These are phyloP conservation scores for Ctenoplectra terminalis DNA, from an alignment of 1,140 invertebrate genomes.

Conservation along the genomic window DNA sequence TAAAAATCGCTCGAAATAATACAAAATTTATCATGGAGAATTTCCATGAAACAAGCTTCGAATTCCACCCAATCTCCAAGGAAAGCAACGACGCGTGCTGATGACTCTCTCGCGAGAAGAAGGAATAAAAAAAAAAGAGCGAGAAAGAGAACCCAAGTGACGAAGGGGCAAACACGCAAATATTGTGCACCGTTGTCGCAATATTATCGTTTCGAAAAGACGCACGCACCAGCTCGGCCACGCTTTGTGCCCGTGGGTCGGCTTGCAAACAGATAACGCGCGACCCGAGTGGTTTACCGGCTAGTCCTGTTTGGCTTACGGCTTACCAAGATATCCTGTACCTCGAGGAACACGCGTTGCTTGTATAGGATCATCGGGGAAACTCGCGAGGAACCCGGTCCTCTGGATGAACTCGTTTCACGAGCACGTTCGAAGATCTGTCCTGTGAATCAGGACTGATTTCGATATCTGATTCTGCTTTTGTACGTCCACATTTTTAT, in stretches of 20 bases:
- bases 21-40: too few species aligned
- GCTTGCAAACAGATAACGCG: conserved; percentile 70
- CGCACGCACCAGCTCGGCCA: conserved; percentile 31
- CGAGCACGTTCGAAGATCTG: conserved; percentile 23
- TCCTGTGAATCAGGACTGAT: conserved; percentile 1
- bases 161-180: conserved; percentile 60
- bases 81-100: background rate
- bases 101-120: background rate
- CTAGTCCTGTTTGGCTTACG: conserved; percentile 71
- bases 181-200: conserved; percentile 67
- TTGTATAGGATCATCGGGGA: conserved; percentile 65
- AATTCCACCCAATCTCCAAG: background rate
- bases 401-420: conserved; percentile 39
- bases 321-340: conserved; percentile 67
- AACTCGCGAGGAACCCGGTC: conserved; percentile 41
- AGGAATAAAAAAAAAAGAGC: too few species aligned
- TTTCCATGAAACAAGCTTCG: background rate
- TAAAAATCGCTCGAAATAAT: too few species aligned
- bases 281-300: conserved; percentile 67
- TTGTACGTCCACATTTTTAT: too few species aligned
- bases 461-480: background rate
- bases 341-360: conserved; percentile 56
- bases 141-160: background rate
- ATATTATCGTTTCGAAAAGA: conserved; percentile 67
- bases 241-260: conserved; percentile 19